phyloP scores from a whole-genome alignment of 2,113 vertebrate species.

The Nasalis larvatus region DNA sequence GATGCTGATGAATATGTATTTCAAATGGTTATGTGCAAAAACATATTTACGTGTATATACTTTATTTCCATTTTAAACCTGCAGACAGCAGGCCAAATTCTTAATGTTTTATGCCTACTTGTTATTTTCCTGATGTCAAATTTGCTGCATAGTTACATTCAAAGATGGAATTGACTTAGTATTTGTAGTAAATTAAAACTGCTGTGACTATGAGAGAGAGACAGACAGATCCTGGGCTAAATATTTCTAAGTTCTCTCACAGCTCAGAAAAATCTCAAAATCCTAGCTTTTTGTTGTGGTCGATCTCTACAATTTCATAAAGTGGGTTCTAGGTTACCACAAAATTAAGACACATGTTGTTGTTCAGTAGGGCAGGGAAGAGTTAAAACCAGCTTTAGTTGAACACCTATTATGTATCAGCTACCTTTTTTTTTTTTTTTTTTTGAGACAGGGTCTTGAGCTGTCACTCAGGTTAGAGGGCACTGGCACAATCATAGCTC shows the following conservation, averaged over 20 bases:
- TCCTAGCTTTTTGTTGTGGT: neutral
- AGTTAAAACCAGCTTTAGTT: neutral
- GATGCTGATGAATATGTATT: conserved; percentile 75
- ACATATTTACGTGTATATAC: neutral
- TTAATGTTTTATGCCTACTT: neutral
- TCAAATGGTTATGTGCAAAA: conserved; percentile 14
- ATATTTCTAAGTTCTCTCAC: conserved; percentile 8
- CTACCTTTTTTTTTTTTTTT: neutral
- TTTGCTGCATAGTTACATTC: neutral
- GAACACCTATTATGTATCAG: neutral
- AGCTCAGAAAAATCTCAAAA: neutral
- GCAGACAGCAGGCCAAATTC: neutral
- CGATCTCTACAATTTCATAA: neutral
- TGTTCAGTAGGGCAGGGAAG: neutral
- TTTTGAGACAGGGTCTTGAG: neutral
- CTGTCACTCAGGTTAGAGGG: too few relatives aligned
- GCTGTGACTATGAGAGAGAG: neutral
- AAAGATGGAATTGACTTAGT: neutral
- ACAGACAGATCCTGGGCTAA: neutral
- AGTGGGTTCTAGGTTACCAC: neutral
- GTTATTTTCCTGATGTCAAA: neutral
- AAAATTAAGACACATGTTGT: neutral
- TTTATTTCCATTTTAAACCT: conserved; percentile 51
- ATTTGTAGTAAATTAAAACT: conserved; percentile 36
- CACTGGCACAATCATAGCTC: too few relatives aligned